A percentile compares a stretch with the other conserved stretches of the same genome.
phyloP scores from a whole-genome alignment of 1,140 invertebrate genomes.

The Dendroctonus valens region DNA sequence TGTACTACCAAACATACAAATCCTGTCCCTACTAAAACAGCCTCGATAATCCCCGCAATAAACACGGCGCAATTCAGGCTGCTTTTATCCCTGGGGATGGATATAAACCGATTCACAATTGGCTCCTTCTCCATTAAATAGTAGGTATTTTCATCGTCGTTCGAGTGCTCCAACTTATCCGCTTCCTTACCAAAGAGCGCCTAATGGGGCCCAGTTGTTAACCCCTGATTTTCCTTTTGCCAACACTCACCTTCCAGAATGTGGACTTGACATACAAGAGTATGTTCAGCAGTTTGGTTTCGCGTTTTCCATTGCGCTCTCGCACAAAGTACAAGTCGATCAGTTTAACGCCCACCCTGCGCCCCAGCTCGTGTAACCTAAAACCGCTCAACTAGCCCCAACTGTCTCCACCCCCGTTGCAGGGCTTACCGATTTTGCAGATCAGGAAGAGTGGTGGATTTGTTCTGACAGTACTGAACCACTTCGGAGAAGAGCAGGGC shows the following conservation, averaged over 20 bases:
- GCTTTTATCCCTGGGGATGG: constrained; percentile 96
- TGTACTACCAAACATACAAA: constrained; percentile 75
- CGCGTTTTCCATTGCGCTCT: constrained; percentile 91
- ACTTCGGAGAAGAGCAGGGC: constrained; percentile 96
- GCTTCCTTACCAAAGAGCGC: constrained; percentile 96
- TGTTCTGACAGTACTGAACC: constrained; percentile 96
- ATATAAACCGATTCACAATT: constrained; percentile 95
- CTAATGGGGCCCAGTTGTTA: constrained; percentile 50
- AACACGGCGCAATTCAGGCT: constrained; percentile 98
- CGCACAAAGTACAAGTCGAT: constrained; percentile 92
- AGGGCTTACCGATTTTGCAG: constrained; percentile 81
- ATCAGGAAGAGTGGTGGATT: constrained; percentile 92
- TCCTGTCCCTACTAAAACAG: constrained; percentile 89
- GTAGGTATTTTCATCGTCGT: constrained; percentile 96
- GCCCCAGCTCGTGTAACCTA: constrained; percentile 89
- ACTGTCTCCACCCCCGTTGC: not conserved
- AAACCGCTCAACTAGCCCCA: constrained; percentile 38
- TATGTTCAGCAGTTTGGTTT: constrained; percentile 94
- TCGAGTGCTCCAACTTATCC: constrained; percentile 97
- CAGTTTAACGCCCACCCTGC: constrained; percentile 90
- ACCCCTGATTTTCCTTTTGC: not conserved
- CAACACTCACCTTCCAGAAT: constrained; percentile 83
- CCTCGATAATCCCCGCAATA: constrained; percentile 96
- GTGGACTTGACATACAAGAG: constrained; percentile 94
- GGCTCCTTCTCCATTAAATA: constrained; percentile 99